phyloP scores from a whole-genome alignment of 2,113 vertebrate genomes.

The Cichladusa arquata region DNA sequence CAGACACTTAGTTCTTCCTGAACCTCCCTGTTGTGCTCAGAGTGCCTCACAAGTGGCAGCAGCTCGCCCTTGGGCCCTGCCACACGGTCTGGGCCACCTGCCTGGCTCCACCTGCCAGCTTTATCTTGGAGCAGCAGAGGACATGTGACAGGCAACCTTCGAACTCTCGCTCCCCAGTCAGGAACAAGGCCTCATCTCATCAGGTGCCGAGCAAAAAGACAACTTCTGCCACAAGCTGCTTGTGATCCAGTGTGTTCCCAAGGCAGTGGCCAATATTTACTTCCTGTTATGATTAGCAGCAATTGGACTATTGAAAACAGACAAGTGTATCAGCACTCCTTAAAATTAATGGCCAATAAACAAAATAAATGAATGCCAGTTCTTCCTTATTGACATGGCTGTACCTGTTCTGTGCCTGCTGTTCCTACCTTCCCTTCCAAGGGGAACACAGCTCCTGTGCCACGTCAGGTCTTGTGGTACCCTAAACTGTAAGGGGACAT shows the following conservation, averaged over 20 bases:
- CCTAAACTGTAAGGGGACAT: background rate
- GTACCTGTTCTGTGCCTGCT: background rate
- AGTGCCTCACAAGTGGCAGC: background rate
- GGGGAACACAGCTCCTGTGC: fast-evolving
- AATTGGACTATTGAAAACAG: background rate
- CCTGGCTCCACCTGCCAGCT: background rate
- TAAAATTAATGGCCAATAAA: background rate
- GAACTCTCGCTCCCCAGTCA: background rate
- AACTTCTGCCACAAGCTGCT: background rate
- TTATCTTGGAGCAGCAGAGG: background rate
- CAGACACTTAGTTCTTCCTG: background rate
- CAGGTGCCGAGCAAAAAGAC: background rate
- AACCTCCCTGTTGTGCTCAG: background rate
- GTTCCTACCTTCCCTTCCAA: background rate
- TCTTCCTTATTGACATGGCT: background rate
- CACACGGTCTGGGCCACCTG: background rate
- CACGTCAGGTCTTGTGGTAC: fast-evolving
- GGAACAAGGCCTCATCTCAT: background rate
- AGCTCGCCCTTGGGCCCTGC: background rate
- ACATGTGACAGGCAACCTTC: background rate
- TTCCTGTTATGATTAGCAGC: background rate
- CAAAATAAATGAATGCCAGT: background rate
- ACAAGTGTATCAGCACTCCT: background rate
- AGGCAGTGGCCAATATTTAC: background rate
- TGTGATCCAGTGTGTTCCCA: background rate